phyloP scores from a whole-genome alignment of 2,797 vertebrate genomes.

The Botia kubotai region DNA sequence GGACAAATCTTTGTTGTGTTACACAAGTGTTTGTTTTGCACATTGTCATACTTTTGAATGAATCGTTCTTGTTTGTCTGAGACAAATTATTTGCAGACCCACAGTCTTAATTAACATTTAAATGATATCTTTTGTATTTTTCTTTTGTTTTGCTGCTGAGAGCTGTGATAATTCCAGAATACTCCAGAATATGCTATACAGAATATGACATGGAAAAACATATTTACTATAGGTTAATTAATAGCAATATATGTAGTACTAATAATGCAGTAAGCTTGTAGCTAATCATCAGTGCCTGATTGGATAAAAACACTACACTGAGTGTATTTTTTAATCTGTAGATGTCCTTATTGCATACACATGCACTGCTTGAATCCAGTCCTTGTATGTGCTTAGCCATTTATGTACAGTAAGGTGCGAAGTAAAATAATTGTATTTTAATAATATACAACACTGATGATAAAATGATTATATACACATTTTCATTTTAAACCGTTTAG shows the following conservation, averaged over 20 bases:
- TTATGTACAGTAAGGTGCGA: not conserved
- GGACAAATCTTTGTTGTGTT: not conserved
- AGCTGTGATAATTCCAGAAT: not conserved
- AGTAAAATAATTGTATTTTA: not conserved
- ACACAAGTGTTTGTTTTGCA: conserved; percentile 12
- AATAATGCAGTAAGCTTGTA: not conserved
- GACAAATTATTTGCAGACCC: conserved; percentile 14
- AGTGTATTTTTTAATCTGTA: not conserved
- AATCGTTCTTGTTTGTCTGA: not conserved
- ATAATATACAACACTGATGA: not conserved
- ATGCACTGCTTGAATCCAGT: not conserved
- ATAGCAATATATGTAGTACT: not conserved
- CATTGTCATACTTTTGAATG: conserved; percentile 1
- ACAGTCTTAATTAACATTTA: conserved; percentile 19
- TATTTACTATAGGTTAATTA: not conserved
- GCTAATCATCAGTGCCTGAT: not conserved
- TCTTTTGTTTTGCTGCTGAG: conserved; percentile 2
- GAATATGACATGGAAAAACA: not conserved
- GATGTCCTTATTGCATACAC: not conserved
- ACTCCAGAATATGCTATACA: not conserved
- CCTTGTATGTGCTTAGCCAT: not conserved
- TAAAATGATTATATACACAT: not conserved
- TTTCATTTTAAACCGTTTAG: not conserved
- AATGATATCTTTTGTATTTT: not conserved
- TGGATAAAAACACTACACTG: not conserved